Percentiles rank a stretch among this genome's conserved stretches.
phyloP scores from a whole-genome alignment of 2,113 vertebrate species.

The Callaeas wilsoni region DNA sequence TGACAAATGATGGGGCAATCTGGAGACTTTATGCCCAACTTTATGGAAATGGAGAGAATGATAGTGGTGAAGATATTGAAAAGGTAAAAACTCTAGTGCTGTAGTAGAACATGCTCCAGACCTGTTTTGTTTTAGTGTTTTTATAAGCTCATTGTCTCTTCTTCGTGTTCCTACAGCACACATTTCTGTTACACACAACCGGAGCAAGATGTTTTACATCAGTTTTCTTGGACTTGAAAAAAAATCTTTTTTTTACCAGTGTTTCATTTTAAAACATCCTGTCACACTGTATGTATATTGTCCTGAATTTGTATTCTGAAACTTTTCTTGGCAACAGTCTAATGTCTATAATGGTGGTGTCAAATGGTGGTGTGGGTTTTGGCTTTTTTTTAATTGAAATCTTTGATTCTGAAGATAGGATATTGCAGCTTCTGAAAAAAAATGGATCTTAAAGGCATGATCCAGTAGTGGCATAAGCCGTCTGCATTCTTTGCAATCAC shows the following conservation, averaged over 20 bases:
- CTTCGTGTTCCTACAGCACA: neutral
- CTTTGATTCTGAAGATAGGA: neutral
- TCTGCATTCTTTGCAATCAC: neutral
- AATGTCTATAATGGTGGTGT: neutral
- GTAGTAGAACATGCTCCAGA: neutral
- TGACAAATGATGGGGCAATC: slow-evolving; percentile 81
- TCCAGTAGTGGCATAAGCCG: neutral
- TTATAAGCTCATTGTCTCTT: neutral
- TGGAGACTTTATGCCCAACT: slow-evolving; percentile 88
- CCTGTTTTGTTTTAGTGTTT: neutral
- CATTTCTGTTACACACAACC: neutral
- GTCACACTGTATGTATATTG: neutral
- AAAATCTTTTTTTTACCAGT: neutral
- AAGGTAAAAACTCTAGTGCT: slow-evolving; percentile 72
- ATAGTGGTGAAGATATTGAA: slow-evolving; percentile 79
- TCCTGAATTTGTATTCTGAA: neutral
- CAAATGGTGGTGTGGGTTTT: neutral
- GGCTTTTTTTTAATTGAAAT: neutral
- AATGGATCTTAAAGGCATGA: neutral
- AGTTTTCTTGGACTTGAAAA: neutral
- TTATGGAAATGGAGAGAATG: slow-evolving; percentile 79
- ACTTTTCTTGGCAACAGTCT: neutral
- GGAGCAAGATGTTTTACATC: neutral
- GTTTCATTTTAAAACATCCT: neutral
- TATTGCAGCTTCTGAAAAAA: neutral